Base-by-base conservation (phyloP, 2,888 invertebrate genomes). In the Malachius bipustulatus region DNA sequence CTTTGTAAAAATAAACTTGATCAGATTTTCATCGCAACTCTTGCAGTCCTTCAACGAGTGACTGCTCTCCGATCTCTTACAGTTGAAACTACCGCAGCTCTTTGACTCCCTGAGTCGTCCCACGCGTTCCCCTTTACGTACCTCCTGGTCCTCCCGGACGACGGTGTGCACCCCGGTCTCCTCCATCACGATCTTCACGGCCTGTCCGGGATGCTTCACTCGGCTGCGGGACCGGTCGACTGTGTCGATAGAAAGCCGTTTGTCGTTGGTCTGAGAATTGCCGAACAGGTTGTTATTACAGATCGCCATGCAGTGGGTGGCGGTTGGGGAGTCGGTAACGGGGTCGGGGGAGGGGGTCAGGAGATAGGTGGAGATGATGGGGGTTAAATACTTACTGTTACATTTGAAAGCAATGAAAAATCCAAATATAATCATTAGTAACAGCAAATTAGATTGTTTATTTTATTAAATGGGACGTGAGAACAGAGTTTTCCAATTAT, bases 1-100 rank as follows among this genome's bases (percentile, higher is more conserved):
- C 56, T 81, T 78, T 2, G 80, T 80, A 46, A 82, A 66, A 50
- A 82, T 77, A 62, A 82, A 71, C 51, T 78, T 72, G 4, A 82
- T 78, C 27, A 77, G 50, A 51, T 62, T 62, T 40, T 62, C 62
- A 44, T 63, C 63, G 39, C 60, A 57, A 48, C 58, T 61, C 41
- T 62, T 61, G 16, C 69, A 54, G 44, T 70, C 71, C 47, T 67
- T 67, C 4, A 71, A 64, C 1, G 59, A 46, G 27, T 45, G 47
- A 40, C 38, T 11, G 27, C 30, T 40, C 32, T 35, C 32, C 38
- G 32, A 38, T 3, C n/a, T 36, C 14, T 45, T 46, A 9, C 14
- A 37, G 30, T 47, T 44, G 41, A 62, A 57, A 46, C 56, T 52
- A 2, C 54, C 46, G 41, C 55, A 59, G 52, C 62, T 63, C 52